A percentile compares a stretch with the other conserved stretches of the same genome.
phyloP scores from a whole-genome alignment of 2,113 vertebrate species.

The Leucosticte australis region DNA sequence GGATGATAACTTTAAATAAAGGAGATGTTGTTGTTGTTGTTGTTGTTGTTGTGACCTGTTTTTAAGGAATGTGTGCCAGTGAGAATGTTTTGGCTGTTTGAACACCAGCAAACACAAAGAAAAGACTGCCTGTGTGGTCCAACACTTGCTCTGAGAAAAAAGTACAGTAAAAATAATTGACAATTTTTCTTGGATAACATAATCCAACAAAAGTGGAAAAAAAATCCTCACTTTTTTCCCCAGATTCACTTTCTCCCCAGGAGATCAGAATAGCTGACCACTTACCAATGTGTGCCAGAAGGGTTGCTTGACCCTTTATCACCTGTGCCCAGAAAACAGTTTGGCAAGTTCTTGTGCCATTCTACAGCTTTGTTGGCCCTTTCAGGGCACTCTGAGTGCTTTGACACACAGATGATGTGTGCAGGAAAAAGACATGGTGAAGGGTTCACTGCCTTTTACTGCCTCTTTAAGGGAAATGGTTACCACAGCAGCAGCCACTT shows the following conservation, averaged over 20 bases:
- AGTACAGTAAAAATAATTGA: background rate
- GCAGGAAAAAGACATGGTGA: background rate
- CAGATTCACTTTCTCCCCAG: background rate
- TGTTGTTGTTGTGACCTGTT: background rate
- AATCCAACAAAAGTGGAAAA: background rate
- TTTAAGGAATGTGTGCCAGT: background rate
- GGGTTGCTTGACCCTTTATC: background rate
- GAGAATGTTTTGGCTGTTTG: background rate
- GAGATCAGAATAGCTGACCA: background rate
- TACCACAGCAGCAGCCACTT: background rate
- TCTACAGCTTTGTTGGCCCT: background rate
- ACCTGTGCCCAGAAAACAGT: fast-evolving
- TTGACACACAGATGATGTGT: background rate
- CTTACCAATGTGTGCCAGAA: background rate
- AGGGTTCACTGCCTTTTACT: background rate
- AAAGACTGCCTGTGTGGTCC: background rate
- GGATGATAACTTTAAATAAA: background rate
- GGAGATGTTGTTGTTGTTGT: background rate
- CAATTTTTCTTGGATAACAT: background rate
- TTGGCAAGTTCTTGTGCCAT: background rate
- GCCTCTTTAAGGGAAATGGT: background rate
- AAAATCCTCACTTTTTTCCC: background rate
- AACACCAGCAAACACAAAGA: background rate
- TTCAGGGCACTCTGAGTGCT: background rate
- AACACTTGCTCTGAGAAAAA: background rate